phyloP scores from a whole-genome alignment of 2,113 vertebrate genomes.

The Stigmatopora nigra region DNA sequence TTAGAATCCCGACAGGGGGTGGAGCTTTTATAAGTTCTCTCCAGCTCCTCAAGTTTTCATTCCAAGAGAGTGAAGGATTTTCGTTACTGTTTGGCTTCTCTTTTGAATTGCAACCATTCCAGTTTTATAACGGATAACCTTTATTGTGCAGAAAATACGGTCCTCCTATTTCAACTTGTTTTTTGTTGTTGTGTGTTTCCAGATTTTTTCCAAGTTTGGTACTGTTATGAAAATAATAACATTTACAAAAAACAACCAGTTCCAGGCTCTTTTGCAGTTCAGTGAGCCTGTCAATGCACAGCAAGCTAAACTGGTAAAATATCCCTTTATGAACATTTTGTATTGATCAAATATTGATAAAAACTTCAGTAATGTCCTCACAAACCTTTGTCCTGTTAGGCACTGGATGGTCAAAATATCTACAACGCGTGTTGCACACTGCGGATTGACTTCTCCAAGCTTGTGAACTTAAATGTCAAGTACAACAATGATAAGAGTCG shows the following conservation, averaged over 20 bases:
- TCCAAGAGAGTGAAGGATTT: too few relatives aligned
- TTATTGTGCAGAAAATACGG: too few relatives aligned
- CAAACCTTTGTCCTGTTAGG: conserved; percentile 56
- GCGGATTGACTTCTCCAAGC: conserved; percentile 96
- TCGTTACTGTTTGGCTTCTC: too few relatives aligned
- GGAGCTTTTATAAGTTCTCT: too few relatives aligned
- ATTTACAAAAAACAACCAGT: conserved; percentile 99
- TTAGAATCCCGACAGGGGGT: too few relatives aligned
- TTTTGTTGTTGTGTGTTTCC: conserved; percentile 35
- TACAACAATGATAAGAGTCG: conserved; percentile 99
- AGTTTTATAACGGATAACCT: too few relatives aligned
- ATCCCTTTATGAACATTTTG: neutral
- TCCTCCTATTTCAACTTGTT: neutral
- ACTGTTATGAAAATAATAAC: conserved; percentile 99
- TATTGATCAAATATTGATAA: neutral
- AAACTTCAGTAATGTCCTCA: neutral
- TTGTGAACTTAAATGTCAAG: conserved; percentile 97
- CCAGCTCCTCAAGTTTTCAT: too few relatives aligned
- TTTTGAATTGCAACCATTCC: too few relatives aligned
- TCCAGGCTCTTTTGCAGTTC: conserved; percentile 94
- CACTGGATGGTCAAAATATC: conserved; percentile 95
- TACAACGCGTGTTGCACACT: conserved; percentile 98
- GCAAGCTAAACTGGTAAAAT: conserved; percentile 88
- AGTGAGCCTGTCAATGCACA: conserved; percentile 89
- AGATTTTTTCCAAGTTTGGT: conserved; percentile 98